Evolutionary conservation across 2,888 invertebrate genomes (phyloP).

Genomic region (Lasius fuliginosus): DNA sequence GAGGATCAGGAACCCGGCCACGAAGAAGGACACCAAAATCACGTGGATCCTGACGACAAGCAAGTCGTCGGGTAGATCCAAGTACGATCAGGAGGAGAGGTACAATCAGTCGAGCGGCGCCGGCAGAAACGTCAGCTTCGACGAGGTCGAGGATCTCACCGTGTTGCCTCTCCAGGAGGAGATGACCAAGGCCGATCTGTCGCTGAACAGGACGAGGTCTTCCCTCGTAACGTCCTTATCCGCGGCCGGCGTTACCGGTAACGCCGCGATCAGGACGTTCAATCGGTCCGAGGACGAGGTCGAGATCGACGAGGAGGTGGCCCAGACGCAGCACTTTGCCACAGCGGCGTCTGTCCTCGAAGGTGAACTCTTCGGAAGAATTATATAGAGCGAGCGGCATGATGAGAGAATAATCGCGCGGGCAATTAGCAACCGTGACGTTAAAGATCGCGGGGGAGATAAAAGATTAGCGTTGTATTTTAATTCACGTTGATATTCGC

Average conservation of each 20-base stretch:
- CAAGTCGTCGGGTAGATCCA: conserved; percentile 70
- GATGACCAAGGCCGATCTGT: conserved; percentile 76
- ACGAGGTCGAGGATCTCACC: conserved; percentile 68
- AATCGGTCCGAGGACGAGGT: conserved; percentile 79
- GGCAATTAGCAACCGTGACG: background rate
- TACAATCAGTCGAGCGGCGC: conserved; percentile 55
- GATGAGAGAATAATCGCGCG: background rate
- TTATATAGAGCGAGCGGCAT: background rate
- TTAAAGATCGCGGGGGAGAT: background rate
- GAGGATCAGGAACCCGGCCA: conserved; percentile 46
- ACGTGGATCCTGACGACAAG: conserved; percentile 79
- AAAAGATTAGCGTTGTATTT: conserved; percentile 27
- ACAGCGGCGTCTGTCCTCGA: conserved; percentile 81
- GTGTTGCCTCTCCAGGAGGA: conserved; percentile 79
- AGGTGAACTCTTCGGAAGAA: conserved; percentile 66
- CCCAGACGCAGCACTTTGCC: conserved; percentile 77
- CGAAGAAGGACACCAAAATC: conserved; percentile 79
- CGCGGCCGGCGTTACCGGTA: conserved; percentile 57
- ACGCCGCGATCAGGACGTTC: conserved; percentile 70
- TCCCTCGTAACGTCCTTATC: conserved; percentile 60
- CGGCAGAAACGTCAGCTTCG: conserved; percentile 58
- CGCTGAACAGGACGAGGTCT: conserved; percentile 77
- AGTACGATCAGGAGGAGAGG: conserved; percentile 73
- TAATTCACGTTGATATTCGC: conserved; percentile 20
- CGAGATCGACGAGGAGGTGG: conserved; percentile 77